phyloP scores from a whole-genome alignment of 2,797 vertebrate genomes.

The Semotilus atromaculatus region DNA sequence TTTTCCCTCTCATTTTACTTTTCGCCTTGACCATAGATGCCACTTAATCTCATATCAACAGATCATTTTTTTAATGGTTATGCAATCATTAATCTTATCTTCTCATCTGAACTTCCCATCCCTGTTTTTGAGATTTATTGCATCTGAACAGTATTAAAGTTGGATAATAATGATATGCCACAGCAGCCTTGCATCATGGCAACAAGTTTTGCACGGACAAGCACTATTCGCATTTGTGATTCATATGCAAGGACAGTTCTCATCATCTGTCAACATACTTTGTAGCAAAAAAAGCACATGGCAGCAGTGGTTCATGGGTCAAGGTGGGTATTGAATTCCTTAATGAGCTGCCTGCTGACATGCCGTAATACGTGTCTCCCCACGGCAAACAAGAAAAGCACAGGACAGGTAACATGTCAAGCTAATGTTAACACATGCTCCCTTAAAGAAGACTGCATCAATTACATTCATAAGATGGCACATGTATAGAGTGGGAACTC shows the following conservation, averaged over 20 bases:
- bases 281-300: background rate
- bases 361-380: conserved; percentile 11
- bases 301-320: conserved; percentile 27
- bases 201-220: background rate
- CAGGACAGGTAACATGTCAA: conserved; percentile 21
- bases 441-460: conserved; percentile 49
- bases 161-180: background rate
- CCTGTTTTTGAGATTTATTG: background rate
- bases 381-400: conserved; percentile 12
- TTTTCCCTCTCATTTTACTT: background rate
- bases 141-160: background rate
- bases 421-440: conserved; percentile 48
- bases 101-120: background rate
- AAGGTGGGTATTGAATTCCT: conserved; percentile 19
- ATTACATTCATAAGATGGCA: conserved; percentile 53
- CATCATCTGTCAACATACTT: background rate
- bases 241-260: conserved; percentile 9
- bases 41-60: background rate
- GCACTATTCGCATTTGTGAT: background rate
- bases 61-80: background rate
- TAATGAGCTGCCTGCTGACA: conserved; percentile 31
- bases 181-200: background rate
- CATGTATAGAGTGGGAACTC: conserved; percentile 69
- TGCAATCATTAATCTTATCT: background rate
- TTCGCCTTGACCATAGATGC: background rate